Conservation (phyloP, 2,797 vertebrate genomes). For the Diplodus sargus region DNA sequence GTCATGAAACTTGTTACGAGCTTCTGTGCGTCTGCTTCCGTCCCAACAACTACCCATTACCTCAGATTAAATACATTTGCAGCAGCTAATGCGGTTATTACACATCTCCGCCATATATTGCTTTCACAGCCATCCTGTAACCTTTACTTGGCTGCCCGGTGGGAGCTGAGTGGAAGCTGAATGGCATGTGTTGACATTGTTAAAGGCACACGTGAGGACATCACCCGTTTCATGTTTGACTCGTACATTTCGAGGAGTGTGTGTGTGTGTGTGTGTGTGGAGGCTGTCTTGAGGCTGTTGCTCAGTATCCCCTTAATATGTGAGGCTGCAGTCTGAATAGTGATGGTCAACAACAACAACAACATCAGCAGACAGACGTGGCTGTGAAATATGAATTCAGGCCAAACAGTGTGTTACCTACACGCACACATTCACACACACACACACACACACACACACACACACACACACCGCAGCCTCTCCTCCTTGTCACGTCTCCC, state of each 20-base stretch:
- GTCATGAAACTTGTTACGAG: background rate
- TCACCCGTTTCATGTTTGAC: constrained; percentile 63
- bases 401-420: constrained; percentile 34
- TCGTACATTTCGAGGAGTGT: constrained; percentile 31
- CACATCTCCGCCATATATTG: constrained; percentile 48
- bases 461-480: background rate
- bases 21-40: constrained; percentile 18
- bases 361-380: constrained; percentile 42
- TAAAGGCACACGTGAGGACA: constrained; percentile 67
- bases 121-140: constrained; percentile 53
- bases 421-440: background rate
- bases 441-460: background rate
- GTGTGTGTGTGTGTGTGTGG: background rate
- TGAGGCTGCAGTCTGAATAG: constrained; percentile 23
- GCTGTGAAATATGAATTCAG: constrained; percentile 56
- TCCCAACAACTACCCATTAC: constrained; percentile 26
- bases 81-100: constrained; percentile 48
- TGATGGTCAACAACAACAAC: constrained; percentile 5
- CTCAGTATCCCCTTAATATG: constrained; percentile 43
- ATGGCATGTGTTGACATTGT: constrained; percentile 73
- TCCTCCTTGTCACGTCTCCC: constrained; percentile 56
- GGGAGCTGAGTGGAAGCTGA: constrained; percentile 57
- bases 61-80: constrained; percentile 51
- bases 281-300: constrained; percentile 46
- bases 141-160: constrained; percentile 53